Evolutionary conservation across 2,113 vertebrate genomes (phyloP).

Genomic region (Antigone vipio): DNA sequence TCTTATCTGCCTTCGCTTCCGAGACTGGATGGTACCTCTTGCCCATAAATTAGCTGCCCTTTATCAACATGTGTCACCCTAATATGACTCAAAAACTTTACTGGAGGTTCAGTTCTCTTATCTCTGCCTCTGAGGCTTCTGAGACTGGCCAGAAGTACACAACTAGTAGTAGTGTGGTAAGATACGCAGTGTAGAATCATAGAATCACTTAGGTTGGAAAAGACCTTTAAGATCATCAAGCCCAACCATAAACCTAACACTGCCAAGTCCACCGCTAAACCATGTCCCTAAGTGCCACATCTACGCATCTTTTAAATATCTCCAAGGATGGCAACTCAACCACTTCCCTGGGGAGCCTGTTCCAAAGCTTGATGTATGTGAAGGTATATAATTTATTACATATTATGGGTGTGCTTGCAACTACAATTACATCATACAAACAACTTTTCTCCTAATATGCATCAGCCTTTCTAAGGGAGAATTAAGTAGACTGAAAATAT

Average conservation of each 20-base stretch:
- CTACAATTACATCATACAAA: not conserved
- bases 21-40: not conserved
- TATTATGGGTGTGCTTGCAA: not conserved
- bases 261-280: not conserved
- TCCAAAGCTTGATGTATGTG: not conserved
- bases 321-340: not conserved
- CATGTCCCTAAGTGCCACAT: not conserved
- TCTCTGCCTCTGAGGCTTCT: not conserved
- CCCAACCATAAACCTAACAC: not conserved
- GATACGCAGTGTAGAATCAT: not conserved
- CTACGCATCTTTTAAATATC: not conserved
- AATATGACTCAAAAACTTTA: not conserved
- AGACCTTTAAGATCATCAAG: not conserved
- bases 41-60: not conserved
- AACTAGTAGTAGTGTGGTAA: fast-evolving
- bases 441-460: not conserved
- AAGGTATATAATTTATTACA: not conserved
- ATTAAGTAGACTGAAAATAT: not conserved
- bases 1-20: not conserved
- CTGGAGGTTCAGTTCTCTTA: not conserved
- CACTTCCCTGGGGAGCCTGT: not conserved
- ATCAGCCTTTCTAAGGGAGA: not conserved
- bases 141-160: not conserved
- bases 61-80: not conserved
- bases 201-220: not conserved